Conservation (phyloP, 2,888 invertebrate genomes). For the Drosophila nigritarsus region DNA sequence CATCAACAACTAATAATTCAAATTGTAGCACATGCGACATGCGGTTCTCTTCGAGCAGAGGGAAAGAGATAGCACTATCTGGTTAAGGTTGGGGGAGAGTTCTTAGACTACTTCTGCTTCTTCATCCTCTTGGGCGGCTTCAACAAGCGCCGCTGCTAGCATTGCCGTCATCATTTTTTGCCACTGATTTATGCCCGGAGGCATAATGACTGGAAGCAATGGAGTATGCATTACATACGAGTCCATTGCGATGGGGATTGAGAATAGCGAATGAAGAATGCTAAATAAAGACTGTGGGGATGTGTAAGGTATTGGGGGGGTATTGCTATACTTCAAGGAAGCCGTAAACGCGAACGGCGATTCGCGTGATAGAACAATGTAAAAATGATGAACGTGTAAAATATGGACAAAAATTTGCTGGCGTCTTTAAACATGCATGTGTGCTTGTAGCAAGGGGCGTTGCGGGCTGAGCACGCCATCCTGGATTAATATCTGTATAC, state of each 20-base stretch:
- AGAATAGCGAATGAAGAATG: slow-evolving; percentile 35
- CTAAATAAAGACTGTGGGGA: slow-evolving; percentile 19
- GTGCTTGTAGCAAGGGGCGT: slow-evolving; percentile 41
- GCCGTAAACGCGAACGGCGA: slow-evolving; percentile 54
- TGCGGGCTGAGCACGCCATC: background rate
- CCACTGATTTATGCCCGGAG: slow-evolving; percentile 66
- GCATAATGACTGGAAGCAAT: slow-evolving; percentile 74
- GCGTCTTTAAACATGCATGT: slow-evolving; percentile 43
- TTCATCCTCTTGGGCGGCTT: slow-evolving; percentile 7
- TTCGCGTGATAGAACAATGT: slow-evolving; percentile 82
- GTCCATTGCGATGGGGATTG: slow-evolving; percentile 33
- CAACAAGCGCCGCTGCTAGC: slow-evolving; percentile 24
- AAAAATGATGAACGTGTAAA: slow-evolving; percentile 77
- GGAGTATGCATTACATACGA: slow-evolving; percentile 69
- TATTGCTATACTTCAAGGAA: slow-evolving; percentile 55
- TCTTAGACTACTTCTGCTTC: slow-evolving; percentile 18
- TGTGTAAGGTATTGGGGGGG: background rate
- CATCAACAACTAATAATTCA: slow-evolving; percentile 67
- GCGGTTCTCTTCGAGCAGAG: slow-evolving; percentile 3
- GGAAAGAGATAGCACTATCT: slow-evolving; percentile 20
- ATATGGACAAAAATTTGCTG: slow-evolving; percentile 69
- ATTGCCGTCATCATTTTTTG: slow-evolving; percentile 55
- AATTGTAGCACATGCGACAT: slow-evolving; percentile 72
- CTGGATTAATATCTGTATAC: slow-evolving; percentile 40
- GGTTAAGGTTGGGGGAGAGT: slow-evolving; percentile 18